Conservation (phyloP, 2,797 vertebrate species). For the Dendrocincla tyrannina region DNA sequence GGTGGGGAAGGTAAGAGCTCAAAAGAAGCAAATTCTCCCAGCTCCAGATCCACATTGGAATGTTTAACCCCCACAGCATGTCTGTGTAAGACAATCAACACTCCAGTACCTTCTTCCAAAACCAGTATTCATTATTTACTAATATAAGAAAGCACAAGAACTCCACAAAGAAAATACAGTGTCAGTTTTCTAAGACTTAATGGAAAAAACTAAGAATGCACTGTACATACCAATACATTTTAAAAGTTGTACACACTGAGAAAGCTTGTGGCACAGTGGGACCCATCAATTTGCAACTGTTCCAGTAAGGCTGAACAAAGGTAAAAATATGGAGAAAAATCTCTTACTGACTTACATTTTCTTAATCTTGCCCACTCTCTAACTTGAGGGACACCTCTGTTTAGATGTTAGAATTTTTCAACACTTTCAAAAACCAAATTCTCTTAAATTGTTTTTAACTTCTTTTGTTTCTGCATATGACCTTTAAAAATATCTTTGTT, state of each 20-base stretch:
- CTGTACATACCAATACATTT: accelerated
- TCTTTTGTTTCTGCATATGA: not conserved
- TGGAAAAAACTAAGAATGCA: accelerated
- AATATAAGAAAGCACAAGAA: not conserved
- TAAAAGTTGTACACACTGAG: not conserved
- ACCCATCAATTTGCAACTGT: accelerated
- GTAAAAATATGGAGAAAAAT: not conserved
- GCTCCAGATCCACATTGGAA: not conserved
- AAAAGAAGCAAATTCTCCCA: not conserved
- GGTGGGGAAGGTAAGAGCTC: not conserved
- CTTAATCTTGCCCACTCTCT: not conserved
- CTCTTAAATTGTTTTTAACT: not conserved
- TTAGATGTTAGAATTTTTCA: not conserved
- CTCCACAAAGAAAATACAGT: not conserved
- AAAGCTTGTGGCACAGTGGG: not conserved
- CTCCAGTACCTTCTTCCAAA: not conserved
- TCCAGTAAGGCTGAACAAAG: not conserved
- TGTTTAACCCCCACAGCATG: not conserved
- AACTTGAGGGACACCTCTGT: not conserved
- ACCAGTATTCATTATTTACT: not conserved
- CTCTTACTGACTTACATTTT: not conserved
- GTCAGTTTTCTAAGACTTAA: not conserved
- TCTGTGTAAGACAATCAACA: not conserved
- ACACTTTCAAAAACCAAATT: not conserved
- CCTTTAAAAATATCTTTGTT: not conserved